Conservation (phyloP, 2,888 invertebrate genomes). For the Chaitophorus viminalis region DNA sequence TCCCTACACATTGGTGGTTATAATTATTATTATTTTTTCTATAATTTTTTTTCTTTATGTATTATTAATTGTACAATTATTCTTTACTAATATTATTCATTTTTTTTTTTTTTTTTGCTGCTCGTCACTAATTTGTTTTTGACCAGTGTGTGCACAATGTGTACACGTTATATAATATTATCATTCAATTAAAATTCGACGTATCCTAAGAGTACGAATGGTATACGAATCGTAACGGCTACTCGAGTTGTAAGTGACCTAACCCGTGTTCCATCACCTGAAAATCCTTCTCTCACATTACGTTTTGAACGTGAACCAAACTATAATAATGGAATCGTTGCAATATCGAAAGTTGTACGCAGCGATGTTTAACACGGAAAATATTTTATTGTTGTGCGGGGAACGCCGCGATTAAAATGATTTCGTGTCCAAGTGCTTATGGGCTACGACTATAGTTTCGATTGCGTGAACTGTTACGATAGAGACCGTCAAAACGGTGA, state of each 20-base stretch:
- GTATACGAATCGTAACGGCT: background rate
- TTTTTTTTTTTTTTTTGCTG: too few relatives aligned
- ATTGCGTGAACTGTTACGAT: background rate
- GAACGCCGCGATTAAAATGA: background rate
- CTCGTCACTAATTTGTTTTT: slow-evolving; percentile 30
- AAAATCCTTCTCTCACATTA: too few relatives aligned
- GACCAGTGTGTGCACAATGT: background rate
- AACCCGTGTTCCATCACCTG: too few relatives aligned
- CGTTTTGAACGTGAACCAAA: too few relatives aligned
- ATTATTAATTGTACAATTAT: slow-evolving; percentile 5
- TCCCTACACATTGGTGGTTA: background rate
- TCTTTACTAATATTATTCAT: background rate
- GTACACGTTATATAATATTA: slow-evolving; percentile 16
- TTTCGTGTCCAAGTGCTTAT: background rate
- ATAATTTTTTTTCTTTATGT: background rate
- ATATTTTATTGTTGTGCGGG: too few relatives aligned
- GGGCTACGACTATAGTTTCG: background rate
- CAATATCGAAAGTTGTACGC: background rate
- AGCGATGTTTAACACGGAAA: background rate
- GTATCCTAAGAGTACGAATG: background rate
- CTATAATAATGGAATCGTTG: too few relatives aligned
- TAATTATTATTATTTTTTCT: slow-evolving; percentile 24
- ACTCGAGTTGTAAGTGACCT: too few relatives aligned
- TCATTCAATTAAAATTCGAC: slow-evolving; percentile 25
- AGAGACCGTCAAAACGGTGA: background rate